Percentiles rank a stretch among this genome's conserved stretches.
These are phyloP conservation scores for Phortica magna DNA, from an alignment of 2,888 invertebrate genomes.

Conservation along the genomic window DNA sequence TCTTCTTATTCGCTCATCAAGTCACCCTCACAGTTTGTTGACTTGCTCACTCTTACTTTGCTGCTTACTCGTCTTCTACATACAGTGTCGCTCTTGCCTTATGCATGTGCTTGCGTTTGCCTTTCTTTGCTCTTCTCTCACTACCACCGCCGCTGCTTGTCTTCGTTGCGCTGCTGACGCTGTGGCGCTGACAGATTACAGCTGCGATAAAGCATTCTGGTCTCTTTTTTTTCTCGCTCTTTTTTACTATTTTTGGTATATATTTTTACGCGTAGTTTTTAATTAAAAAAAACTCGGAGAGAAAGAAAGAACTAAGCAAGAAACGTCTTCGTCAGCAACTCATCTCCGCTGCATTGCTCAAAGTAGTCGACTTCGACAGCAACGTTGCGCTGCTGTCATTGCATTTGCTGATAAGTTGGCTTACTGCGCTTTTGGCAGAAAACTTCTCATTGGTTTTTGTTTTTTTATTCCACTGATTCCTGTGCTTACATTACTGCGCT, in stretches of 20 bases:
- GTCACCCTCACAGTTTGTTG: background rate
- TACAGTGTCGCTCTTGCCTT: background rate
- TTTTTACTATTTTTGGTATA: constrained; percentile 20
- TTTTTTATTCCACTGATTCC: background rate
- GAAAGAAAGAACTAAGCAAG: background rate
- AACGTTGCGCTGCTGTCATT: background rate
- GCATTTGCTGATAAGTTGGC: constrained; percentile 14
- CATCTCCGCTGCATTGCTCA: background rate
- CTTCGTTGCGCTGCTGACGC: background rate
- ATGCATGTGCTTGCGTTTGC: background rate
- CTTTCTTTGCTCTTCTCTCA: too few relatives aligned
- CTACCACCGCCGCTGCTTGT: background rate
- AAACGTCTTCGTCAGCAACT: background rate
- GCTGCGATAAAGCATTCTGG: constrained; percentile 62
- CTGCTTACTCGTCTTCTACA: background rate
- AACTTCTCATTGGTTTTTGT: background rate
- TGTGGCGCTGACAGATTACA: constrained; percentile 67
- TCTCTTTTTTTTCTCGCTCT: background rate
- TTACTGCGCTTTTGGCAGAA: background rate
- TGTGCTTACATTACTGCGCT: too few relatives aligned
- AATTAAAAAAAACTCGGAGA: constrained; percentile 18
- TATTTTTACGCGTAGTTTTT: constrained; percentile 33
- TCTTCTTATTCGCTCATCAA: background rate
- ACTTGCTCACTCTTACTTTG: background rate
- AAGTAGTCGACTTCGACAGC: background rate